Evolutionary conservation across 2,797 vertebrate species (phyloP).

Genomic region (Microchirus variegatus): DNA sequence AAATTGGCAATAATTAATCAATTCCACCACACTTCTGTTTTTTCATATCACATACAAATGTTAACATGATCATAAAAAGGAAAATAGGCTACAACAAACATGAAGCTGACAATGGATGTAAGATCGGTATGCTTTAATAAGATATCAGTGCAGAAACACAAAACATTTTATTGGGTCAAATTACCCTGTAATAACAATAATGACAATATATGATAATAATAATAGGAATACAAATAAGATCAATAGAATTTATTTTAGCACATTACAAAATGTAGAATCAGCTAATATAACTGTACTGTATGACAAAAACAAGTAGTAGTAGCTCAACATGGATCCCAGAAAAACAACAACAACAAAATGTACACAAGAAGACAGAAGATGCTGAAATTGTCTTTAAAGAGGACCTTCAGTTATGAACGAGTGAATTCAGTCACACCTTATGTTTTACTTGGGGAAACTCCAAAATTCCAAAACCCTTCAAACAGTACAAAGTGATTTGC

Average conservation of each 20-base stretch:
- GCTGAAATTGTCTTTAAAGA: conserved; percentile 84
- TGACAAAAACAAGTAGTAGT: conserved; percentile 65
- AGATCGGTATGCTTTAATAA: conserved; percentile 98
- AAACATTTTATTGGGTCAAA: conserved; percentile 91
- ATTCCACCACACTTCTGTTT: no score
- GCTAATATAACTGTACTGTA: conserved; percentile 84
- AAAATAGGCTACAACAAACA: no score
- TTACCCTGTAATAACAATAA: conserved; percentile 87
- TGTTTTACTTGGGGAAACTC: no score
- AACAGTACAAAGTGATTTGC: no score
- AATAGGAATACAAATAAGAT: conserved; percentile 74
- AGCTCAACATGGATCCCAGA: conserved; percentile 59
- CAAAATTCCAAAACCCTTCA: no score
- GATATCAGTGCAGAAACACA: conserved; percentile 99
- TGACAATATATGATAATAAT: conserved; percentile 69
- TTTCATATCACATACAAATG: not conserved
- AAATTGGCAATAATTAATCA: no score
- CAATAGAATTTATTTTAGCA: conserved; percentile 86
- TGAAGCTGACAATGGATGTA: conserved; percentile 48
- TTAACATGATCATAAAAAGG: not conserved
- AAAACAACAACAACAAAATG: conserved; percentile 29
- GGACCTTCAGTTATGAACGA: conserved; percentile 56
- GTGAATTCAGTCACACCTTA: no score
- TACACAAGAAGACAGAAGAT: conserved; percentile 61
- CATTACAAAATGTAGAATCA: conserved; percentile 84